Percentiles rank a stretch among this genome's conserved stretches.
These are phyloP conservation scores for Arrhopalites spinosus DNA, from an alignment of 2,888 invertebrate species.

Conservation along the genomic window DNA sequence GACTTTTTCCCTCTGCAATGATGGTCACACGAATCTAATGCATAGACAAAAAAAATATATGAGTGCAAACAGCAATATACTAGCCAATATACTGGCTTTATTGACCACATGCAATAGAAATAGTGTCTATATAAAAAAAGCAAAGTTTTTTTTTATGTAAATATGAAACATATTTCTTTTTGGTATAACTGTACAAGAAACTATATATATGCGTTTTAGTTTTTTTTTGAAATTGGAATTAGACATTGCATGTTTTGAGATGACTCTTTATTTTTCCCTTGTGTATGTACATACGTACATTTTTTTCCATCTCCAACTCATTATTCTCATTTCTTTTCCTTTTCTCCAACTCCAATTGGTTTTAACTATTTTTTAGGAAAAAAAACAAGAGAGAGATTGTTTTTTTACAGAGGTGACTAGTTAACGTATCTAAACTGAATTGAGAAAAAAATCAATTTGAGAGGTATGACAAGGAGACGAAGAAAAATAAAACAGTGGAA, in stretches of 20 bases:
- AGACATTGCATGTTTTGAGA: background rate
- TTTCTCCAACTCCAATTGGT: background rate
- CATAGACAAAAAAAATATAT: background rate
- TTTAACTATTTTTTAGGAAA: background rate
- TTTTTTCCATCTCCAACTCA: background rate
- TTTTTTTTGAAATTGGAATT: background rate
- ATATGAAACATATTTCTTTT: too few species aligned
- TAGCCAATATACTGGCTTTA: too few species aligned
- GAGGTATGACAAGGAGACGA: background rate
- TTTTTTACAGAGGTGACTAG: background rate
- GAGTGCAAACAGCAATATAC: background rate
- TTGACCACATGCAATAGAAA: too few species aligned
- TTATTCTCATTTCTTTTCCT: background rate
- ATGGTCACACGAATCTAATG: too few species aligned
- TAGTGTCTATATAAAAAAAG: too few species aligned
- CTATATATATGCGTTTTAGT: too few species aligned
- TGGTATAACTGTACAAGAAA: too few species aligned
- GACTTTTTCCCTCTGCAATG: background rate
- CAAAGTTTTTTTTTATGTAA: too few species aligned
- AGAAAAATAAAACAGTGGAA: background rate
- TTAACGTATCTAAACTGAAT: background rate
- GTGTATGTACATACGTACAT: too few species aligned
- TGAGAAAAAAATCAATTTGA: slow-evolving; percentile 5
- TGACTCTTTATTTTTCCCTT: too few species aligned
- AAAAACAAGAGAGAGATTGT: background rate